A percentile compares a stretch with the other conserved stretches of the same genome.
Conservation (phyloP, 1,140 invertebrate genomes). For the Megalopta genalis region DNA sequence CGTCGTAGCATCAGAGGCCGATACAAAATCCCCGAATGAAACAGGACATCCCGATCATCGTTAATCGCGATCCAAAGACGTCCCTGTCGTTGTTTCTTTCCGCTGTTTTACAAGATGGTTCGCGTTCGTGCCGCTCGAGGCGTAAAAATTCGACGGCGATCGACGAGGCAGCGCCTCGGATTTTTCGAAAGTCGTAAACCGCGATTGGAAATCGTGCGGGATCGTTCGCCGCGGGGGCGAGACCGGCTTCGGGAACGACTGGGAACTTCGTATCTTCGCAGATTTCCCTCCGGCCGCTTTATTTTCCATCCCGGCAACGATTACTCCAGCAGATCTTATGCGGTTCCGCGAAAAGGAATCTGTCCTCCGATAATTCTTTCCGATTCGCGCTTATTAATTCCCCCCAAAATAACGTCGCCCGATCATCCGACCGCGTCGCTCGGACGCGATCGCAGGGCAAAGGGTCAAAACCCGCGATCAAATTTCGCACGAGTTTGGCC, state of each 20-base stretch:
- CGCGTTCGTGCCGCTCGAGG: background rate
- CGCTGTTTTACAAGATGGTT: background rate
- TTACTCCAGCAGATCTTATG: background rate
- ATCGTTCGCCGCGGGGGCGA: conserved; percentile 2
- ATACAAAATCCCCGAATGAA: no score
- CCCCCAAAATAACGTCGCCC: no score
- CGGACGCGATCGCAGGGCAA: no score
- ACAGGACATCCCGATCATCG: no score
- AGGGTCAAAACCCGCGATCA: no score
- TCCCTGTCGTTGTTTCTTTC: background rate
- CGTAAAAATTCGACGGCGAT: conserved; percentile 10
- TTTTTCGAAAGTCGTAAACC: conserved; percentile 1
- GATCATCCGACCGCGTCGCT: no score
- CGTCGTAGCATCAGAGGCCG: no score
- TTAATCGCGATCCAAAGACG: background rate
- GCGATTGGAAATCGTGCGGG: conserved; percentile 6
- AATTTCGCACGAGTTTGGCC: no score
- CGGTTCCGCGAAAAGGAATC: background rate
- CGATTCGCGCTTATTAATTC: no score
- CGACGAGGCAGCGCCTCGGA: background rate
- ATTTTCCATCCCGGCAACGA: background rate
- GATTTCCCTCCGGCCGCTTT: background rate
- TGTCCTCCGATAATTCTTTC: background rate
- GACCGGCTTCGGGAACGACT: background rate
- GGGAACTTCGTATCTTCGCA: background rate